phyloP scores from a whole-genome alignment of 2,113 vertebrate species.

The Theropithecus gelada region DNA sequence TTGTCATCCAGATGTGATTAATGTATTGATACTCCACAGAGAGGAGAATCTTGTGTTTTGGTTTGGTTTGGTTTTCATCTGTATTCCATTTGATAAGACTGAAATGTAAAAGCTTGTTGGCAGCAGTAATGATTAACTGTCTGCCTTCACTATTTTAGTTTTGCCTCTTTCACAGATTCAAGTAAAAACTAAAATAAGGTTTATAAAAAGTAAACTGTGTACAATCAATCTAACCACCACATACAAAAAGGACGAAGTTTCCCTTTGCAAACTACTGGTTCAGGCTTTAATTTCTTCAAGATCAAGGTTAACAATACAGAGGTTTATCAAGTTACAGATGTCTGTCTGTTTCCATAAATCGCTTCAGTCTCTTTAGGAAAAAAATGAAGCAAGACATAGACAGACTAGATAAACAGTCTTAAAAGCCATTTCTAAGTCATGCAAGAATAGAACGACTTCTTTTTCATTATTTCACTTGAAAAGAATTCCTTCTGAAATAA shows the following conservation, averaged over 20 bases:
- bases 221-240: not conserved
- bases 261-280: not conserved
- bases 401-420: not conserved
- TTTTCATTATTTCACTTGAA: slow-evolving; percentile 67
- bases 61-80: not conserved
- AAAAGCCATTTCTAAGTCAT: slow-evolving; percentile 62
- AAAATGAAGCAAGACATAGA: not conserved
- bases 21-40: slow-evolving; percentile 59
- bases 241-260: not conserved
- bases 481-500: slow-evolving; percentile 70
- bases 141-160: slow-evolving; percentile 17
- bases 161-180: not conserved
- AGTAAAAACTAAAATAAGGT: slow-evolving; percentile 53
- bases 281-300: slow-evolving; percentile 73
- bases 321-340: slow-evolving; percentile 28
- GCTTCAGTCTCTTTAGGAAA: slow-evolving; percentile 33
- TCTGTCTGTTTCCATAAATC: not conserved
- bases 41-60: slow-evolving; percentile 38
- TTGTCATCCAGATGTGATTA: slow-evolving; percentile 74
- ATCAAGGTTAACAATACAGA: slow-evolving; percentile 4
- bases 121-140: slow-evolving; percentile 48
- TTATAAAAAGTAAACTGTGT: slow-evolving; percentile 43
- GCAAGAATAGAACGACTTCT: slow-evolving; percentile 63
- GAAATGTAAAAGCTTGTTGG: slow-evolving; percentile 53
- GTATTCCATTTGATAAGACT: slow-evolving; percentile 36